Evolutionary conservation across 2,797 vertebrate species (phyloP), one percentile per base, ranked within the genome.

Genomic region (Knipowitschia caucasica): DNA sequence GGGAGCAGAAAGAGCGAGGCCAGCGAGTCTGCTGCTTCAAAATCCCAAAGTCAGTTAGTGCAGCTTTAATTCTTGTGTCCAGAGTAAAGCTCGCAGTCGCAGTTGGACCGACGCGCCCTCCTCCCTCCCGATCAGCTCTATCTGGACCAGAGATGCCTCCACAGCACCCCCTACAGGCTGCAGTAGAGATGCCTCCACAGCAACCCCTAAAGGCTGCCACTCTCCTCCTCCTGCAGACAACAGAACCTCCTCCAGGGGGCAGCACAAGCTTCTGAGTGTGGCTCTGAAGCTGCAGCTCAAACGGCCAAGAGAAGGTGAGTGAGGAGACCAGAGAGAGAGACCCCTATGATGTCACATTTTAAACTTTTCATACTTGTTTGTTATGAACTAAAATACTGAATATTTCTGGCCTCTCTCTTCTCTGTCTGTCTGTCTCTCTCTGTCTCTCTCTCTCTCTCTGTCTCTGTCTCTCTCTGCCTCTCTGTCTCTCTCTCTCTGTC

Each of bases 301-400:
- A 84, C 92, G 95, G 57, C 76, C 80, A 1, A 89, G 92, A 71
- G 87, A 75, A 77, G 94, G 96, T 98, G 89, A 63, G 46, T n/a
- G n/a, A n/a, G n/a, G n/a, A n/a, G n/a, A n/a, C n/a, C n/a, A n/a
- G n/a, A n/a, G n/a, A n/a, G n/a, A n/a, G n/a, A n/a, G n/a, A n/a
- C n/a, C n/a, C n/a, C n/a, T n/a, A n/a, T n/a, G n/a, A n/a, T n/a
- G n/a, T n/a, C n/a, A n/a, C n/a, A n/a, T n/a, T n/a, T n/a, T n/a
- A 1, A 53, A 5, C 35, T 20, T 49, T 31, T 34, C 0, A 34
- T n/a, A 12, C 2, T 4, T 35, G 1, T 10, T 20, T 39, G 30
- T 31, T n/a, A n/a, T n/a, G n/a, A n/a, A n/a, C n/a, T n/a, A n/a
- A n/a, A n/a, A n/a, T n/a, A n/a, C n/a, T n/a, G n/a, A n/a, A n/a